Percentiles rank a stretch among this genome's conserved stretches.
These are phyloP conservation scores for Oedothorax gibbosus DNA, from an alignment of 1,140 invertebrate genomes.

Conservation along the genomic window DNA sequence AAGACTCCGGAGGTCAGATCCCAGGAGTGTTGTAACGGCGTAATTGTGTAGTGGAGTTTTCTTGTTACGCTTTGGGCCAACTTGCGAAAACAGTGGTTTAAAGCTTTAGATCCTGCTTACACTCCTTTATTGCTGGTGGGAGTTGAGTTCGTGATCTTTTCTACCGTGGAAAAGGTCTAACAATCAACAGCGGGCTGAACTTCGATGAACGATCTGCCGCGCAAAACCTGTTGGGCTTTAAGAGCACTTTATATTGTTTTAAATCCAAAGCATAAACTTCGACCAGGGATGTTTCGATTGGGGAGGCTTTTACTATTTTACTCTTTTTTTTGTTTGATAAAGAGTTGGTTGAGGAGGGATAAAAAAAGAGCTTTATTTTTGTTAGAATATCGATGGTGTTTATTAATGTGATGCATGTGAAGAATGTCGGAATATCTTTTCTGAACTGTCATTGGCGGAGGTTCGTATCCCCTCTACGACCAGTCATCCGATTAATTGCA, in stretches of 20 bases:
- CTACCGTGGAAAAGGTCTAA: slow-evolving; percentile 33
- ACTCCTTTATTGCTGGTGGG: slow-evolving; percentile 58
- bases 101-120: slow-evolving; percentile 59
- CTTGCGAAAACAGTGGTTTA: slow-evolving; percentile 59
- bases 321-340: slow-evolving; percentile 7
- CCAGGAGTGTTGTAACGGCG: slow-evolving; percentile 58
- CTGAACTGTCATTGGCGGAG: too few relatives aligned
- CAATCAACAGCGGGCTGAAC: slow-evolving; percentile 54
- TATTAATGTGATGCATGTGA: too few relatives aligned
- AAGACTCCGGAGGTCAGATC: slow-evolving; percentile 47
- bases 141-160: slow-evolving; percentile 47
- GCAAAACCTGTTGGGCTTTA: slow-evolving; percentile 58
- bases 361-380: too few relatives aligned
- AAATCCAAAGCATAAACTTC: slow-evolving; percentile 54
- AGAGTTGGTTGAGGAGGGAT: too few relatives aligned
- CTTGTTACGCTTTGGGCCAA: slow-evolving; percentile 56
- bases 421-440: too few relatives aligned
- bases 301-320: slow-evolving; percentile 32
- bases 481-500: too few relatives aligned
- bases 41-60: slow-evolving; percentile 62
- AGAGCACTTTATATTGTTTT: slow-evolving; percentile 58
- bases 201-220: slow-evolving; percentile 37
- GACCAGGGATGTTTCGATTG: slow-evolving; percentile 45
- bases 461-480: too few relatives aligned
- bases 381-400: too few relatives aligned